These are phyloP conservation scores for Synergus umbraculus DNA, from an alignment of 2,888 invertebrate species.

Conservation along the genomic window DNA sequence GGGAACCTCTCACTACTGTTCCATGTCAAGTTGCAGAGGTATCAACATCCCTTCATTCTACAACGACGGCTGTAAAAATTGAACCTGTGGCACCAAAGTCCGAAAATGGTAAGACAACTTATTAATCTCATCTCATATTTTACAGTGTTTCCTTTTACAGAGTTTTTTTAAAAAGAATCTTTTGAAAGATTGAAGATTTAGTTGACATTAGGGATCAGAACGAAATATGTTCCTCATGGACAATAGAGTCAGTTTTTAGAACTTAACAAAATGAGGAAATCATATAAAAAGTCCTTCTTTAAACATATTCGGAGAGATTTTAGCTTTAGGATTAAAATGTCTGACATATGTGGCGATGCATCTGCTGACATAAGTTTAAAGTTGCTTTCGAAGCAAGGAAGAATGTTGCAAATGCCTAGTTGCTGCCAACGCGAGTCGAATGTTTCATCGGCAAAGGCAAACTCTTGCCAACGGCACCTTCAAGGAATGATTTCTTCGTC, in stretches of 20 bases:
- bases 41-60: conserved; percentile 77
- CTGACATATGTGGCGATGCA: not conserved
- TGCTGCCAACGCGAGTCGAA: conserved; percentile 44
- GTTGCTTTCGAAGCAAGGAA: conserved; percentile 21
- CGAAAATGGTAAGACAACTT: conserved; percentile 76
- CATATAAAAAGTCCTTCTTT: no score
- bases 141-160: no score
- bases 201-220: not conserved
- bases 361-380: conserved; percentile 17
- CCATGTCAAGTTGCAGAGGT: conserved; percentile 82
- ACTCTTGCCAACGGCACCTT: conserved; percentile 45
- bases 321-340: no score
- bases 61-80: conserved; percentile 80
- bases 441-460: conserved; percentile 42
- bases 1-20: conserved; percentile 81
- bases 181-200: not conserved
- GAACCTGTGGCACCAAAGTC: conserved; percentile 84
- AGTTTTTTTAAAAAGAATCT: not conserved
- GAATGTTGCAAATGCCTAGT: conserved; percentile 43
- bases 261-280: no score
- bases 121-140: not conserved
- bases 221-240: no score
- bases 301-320: no score
- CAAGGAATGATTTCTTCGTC: conserved; percentile 51
- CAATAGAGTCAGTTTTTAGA: no score